phyloP scores from a whole-genome alignment of 2,888 invertebrate genomes.

The Polylopha cassiicola region DNA sequence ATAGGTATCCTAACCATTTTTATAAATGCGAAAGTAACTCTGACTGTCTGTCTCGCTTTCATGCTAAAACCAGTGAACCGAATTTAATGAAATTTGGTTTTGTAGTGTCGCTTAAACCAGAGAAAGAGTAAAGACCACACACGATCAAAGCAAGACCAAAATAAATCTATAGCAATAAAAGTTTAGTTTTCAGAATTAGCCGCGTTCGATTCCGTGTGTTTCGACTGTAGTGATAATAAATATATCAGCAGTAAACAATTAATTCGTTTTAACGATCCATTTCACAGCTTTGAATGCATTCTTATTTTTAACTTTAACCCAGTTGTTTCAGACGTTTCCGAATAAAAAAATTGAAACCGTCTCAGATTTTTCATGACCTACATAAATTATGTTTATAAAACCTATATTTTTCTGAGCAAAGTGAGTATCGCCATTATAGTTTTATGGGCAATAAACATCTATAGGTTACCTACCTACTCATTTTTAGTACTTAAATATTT shows the following conservation, averaged over 20 bases:
- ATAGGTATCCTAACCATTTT: too few species aligned
- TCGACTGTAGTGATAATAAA: constrained; percentile 62
- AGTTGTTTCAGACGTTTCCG: constrained; percentile 18
- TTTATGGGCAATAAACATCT: too few species aligned
- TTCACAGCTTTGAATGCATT: constrained; percentile 42
- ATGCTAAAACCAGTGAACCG: too few species aligned
- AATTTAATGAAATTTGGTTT: too few species aligned
- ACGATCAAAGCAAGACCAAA: constrained; percentile 55
- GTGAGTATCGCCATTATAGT: too few species aligned
- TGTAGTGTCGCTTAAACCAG: constrained; percentile 10
- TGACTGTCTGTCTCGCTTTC: too few species aligned
- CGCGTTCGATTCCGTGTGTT: constrained; percentile 54
- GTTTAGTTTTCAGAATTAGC: constrained; percentile 58
- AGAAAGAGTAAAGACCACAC: constrained; percentile 51
- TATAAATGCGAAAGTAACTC: too few species aligned
- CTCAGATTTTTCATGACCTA: constrained; percentile 12
- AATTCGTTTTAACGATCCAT: constrained; percentile 44
- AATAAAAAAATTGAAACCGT: constrained; percentile 13
- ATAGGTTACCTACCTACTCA: too few species aligned
- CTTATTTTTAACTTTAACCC: constrained; percentile 36
- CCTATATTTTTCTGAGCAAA: too few species aligned
- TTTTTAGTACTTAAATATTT: too few species aligned
- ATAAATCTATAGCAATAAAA: constrained; percentile 57
- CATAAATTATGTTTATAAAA: too few species aligned
- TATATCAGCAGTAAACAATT: constrained; percentile 60